Percentiles rank a stretch among this genome's conserved stretches.
Conservation (phyloP, 2,797 vertebrate species). For the Prionace glauca region DNA sequence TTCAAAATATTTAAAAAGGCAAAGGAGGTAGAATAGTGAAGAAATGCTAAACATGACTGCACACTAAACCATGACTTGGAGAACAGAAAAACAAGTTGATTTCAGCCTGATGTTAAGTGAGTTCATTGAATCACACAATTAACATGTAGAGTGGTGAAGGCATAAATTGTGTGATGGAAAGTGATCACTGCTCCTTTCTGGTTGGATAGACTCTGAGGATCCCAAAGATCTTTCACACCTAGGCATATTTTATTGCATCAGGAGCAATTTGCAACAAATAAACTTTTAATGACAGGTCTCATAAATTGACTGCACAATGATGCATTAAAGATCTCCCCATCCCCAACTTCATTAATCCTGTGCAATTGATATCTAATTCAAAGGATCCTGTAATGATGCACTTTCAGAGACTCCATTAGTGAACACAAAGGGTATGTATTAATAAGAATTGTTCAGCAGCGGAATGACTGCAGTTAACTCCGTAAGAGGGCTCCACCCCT, state of each 20-base stretch:
- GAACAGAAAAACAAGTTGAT: neutral
- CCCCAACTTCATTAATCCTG: neutral
- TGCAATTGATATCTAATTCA: neutral
- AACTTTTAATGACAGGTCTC: neutral
- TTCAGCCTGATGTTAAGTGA: neutral
- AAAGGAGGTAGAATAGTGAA: neutral
- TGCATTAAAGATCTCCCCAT: neutral
- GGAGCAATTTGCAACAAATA: neutral
- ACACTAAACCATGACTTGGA: neutral
- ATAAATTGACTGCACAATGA: neutral
- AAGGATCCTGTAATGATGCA: no score
- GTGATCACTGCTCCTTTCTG: neutral
- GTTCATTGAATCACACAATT: neutral
- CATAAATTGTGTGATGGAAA: neutral
- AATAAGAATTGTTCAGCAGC: no score
- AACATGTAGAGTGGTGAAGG: neutral
- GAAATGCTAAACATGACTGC: neutral
- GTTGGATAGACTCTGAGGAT: neutral
- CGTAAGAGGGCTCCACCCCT: no score
- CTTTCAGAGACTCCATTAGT: no score
- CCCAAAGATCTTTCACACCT: neutral
- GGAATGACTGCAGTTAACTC: no score
- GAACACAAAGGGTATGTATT: no score
- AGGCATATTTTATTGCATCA: neutral
- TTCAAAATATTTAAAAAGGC: neutral